Conservation (phyloP, 2,888 invertebrate species). For the Zaprionus lineosus region DNA sequence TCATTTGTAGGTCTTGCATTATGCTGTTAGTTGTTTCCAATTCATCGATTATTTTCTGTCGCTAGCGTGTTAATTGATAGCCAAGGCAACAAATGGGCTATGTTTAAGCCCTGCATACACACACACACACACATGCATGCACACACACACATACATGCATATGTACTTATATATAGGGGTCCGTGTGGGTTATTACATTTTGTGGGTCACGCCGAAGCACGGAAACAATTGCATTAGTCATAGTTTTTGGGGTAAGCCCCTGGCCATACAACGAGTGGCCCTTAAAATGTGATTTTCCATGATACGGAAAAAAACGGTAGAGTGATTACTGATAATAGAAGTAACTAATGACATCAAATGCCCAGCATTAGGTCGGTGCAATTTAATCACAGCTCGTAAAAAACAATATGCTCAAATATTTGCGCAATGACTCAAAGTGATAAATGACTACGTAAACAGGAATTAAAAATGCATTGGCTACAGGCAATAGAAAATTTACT, state of each 20-base stretch:
- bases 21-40: conserved; percentile 45
- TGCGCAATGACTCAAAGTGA: conserved; percentile 53
- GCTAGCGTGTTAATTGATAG: conserved; percentile 74
- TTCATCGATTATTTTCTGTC: conserved; percentile 69
- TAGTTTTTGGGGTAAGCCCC: conserved; percentile 42
- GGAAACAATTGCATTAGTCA: conserved; percentile 75
- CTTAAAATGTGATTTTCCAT: conserved; percentile 30
- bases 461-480: conserved; percentile 45
- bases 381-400: conserved; percentile 44
- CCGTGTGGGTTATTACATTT: conserved; percentile 31
- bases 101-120: conserved; percentile 37
- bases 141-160: background rate
- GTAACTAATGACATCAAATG: conserved; percentile 18
- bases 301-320: background rate
- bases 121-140: background rate
- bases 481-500: conserved; percentile 10
- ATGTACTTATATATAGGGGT: conserved; percentile 11
- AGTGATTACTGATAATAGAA: conserved; percentile 41
- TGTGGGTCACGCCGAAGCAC: conserved; percentile 55
- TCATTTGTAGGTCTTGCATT: conserved; percentile 32
- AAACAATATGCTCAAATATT: conserved; percentile 51
- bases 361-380: conserved; percentile 39
- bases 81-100: conserved; percentile 60
- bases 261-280: background rate
- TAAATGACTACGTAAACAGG: conserved; percentile 46